Evolutionary conservation across 2,113 vertebrate species (phyloP).

Genomic region (Candoia aspera): DNA sequence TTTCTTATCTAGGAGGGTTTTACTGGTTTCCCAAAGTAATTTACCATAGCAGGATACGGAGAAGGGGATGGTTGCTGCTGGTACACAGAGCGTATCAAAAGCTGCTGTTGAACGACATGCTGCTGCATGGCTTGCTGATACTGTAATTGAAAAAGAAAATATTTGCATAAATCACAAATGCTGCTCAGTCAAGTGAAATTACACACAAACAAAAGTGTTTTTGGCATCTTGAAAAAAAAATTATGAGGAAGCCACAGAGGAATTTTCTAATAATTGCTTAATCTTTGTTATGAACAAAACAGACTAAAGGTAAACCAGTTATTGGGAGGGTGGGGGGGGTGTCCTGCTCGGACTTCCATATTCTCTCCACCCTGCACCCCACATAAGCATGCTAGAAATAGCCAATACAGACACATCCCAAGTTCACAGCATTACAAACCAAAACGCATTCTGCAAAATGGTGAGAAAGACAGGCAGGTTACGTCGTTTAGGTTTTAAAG

Average conservation of each 20-base stretch:
- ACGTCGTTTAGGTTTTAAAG: neutral
- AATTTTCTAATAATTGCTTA: neutral
- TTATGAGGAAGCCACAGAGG: neutral
- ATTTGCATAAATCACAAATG: neutral
- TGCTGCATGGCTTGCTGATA: conserved; percentile 90
- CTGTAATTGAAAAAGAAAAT: conserved; percentile 60
- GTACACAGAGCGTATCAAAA: conserved; percentile 85
- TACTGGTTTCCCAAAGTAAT: conserved; percentile 34
- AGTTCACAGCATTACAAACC: neutral
- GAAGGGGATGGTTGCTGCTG: conserved; percentile 78
- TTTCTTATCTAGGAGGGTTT: neutral
- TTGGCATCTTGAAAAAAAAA: neutral
- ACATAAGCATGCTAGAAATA: neutral
- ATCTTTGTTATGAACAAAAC: neutral
- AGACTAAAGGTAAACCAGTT: neutral
- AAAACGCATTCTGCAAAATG: neutral
- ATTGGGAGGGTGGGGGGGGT: neutral
- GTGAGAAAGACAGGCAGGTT: neutral
- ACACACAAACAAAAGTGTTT: neutral
- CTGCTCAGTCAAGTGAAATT: neutral
- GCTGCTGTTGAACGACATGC: conserved; percentile 85
- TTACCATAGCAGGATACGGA: conserved; percentile 85
- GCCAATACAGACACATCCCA: neutral
- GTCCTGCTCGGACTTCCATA: neutral
- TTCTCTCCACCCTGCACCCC: neutral